These are phyloP conservation scores for Yponomeuta malinellus DNA, from an alignment of 2,888 invertebrate species.

Conservation along the genomic window DNA sequence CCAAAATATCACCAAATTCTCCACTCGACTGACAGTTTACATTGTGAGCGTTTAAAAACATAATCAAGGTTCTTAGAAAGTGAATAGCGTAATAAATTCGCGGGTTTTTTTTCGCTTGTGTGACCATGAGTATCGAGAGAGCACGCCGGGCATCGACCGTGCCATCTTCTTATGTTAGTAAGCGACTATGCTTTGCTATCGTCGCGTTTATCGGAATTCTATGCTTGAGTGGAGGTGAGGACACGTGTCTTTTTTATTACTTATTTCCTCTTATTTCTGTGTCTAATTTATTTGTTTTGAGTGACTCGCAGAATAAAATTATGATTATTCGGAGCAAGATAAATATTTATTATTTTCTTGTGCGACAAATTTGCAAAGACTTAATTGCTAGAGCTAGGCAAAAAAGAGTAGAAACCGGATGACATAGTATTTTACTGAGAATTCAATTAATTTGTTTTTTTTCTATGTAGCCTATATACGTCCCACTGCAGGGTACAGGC, in stretches of 20 bases:
- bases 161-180: slow-evolving; percentile 40
- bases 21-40: slow-evolving; percentile 5
- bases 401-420: too few relatives aligned
- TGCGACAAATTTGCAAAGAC: too few relatives aligned
- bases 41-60: neutral
- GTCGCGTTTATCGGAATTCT: slow-evolving; percentile 51
- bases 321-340: too few relatives aligned
- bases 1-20: slow-evolving; percentile 21
- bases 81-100: slow-evolving; percentile 1
- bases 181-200: slow-evolving; percentile 48
- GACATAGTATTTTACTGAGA: too few relatives aligned
- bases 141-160: slow-evolving; percentile 29
- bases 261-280: too few relatives aligned
- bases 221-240: slow-evolving; percentile 61
- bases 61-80: slow-evolving; percentile 1
- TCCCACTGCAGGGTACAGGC: too few relatives aligned
- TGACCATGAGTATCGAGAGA: neutral
- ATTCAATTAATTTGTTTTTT: too few relatives aligned
- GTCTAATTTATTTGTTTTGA: too few relatives aligned
- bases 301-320: too few relatives aligned
- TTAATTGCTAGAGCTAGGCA: too few relatives aligned
- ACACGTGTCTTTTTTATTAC: neutral
- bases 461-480: too few relatives aligned
- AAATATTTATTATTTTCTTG: too few relatives aligned
- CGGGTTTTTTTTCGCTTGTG: neutral